These are phyloP conservation scores for Dusona sp. DNA, from an alignment of 2,888 invertebrate species.

Conservation along the genomic window DNA sequence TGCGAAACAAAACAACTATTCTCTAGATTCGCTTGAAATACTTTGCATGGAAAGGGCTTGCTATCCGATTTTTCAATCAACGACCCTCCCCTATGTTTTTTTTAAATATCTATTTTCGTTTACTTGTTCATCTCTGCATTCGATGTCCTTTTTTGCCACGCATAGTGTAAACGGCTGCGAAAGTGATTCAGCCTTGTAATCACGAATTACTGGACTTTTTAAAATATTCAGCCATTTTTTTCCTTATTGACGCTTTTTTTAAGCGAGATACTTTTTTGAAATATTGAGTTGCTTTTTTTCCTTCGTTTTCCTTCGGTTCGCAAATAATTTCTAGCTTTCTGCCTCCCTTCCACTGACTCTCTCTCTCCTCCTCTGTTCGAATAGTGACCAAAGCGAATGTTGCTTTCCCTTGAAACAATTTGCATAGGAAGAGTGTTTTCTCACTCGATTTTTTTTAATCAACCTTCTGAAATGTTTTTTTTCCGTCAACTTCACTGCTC, in stretches of 20 bases:
- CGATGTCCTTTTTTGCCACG: neutral
- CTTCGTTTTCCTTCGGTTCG: neutral
- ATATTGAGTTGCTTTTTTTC: neutral
- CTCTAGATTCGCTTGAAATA: slow-evolving; percentile 43
- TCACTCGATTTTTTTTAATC: slow-evolving; percentile 55
- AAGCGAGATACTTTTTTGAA: neutral
- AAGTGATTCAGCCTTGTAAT: slow-evolving; percentile 30
- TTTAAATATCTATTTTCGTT: slow-evolving; percentile 43
- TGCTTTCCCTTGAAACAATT: slow-evolving; percentile 53
- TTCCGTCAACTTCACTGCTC: slow-evolving; percentile 29
- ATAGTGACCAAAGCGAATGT: slow-evolving; percentile 27
- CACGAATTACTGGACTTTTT: neutral
- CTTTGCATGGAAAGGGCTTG: slow-evolving; percentile 60
- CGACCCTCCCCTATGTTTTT: slow-evolving; percentile 26
- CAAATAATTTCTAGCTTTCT: neutral
- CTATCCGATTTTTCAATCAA: slow-evolving; percentile 62
- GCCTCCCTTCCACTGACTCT: neutral
- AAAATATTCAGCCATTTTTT: neutral
- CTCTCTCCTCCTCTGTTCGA: neutral
- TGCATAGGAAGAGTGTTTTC: slow-evolving; percentile 33
- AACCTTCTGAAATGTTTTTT: slow-evolving; percentile 42
- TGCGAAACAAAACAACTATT: slow-evolving; percentile 17
- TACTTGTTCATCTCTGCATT: slow-evolving; percentile 1
- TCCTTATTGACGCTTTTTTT: neutral
- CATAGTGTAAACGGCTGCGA: slow-evolving; percentile 24